Evolutionary conservation across 2,797 vertebrate species (phyloP).

Genomic region (Anguilla anguilla): DNA sequence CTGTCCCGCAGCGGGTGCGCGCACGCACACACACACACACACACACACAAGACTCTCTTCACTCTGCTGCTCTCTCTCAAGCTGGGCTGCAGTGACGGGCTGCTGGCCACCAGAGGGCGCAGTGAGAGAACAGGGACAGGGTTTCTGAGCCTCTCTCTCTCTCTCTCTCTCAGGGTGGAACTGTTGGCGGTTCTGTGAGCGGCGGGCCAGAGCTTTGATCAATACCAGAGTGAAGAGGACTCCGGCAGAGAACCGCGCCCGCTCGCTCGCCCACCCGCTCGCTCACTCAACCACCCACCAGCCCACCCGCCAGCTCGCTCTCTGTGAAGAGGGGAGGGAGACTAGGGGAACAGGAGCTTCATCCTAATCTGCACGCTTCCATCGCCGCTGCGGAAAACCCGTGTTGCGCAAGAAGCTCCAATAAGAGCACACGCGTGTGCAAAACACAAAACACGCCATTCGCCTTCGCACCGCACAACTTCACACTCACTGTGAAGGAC

Average conservation of each 20-base stretch:
- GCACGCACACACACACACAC: no score
- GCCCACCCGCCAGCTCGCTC: neutral
- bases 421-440: neutral
- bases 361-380: neutral
- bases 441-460: neutral
- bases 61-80: neutral
- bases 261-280: neutral
- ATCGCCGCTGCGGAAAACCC: no score
- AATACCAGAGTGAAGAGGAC: neutral
- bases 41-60: no score
- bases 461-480: neutral
- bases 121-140: conserved; percentile 21
- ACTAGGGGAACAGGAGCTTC: neutral
- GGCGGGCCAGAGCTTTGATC: neutral
- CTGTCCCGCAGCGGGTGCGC: neutral
- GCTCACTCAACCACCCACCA: no score
- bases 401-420: neutral
- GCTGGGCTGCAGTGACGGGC: neutral
- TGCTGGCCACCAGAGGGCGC: conserved; percentile 41
- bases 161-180: conserved; percentile 24
- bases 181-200: neutral
- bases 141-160: conserved; percentile 22
- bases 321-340: conserved; percentile 25
- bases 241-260: neutral
- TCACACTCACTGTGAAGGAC: neutral